Evolutionary conservation across 2,797 vertebrate species (phyloP).

Genomic region (Phrynocephalus guinanensis): DNA sequence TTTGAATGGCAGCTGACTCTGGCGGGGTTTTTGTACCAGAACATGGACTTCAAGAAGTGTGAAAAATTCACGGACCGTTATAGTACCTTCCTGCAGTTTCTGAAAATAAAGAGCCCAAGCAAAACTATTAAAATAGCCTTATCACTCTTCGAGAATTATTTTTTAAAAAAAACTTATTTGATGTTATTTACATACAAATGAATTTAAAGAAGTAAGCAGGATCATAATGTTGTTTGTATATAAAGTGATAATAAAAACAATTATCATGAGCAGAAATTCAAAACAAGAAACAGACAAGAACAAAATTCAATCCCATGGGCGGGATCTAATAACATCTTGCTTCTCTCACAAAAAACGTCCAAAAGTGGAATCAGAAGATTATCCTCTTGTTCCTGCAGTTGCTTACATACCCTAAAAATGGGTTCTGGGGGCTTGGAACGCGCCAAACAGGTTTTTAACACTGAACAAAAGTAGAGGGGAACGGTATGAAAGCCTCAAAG

Average conservation of each 20-base stretch:
- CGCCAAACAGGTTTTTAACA: background rate
- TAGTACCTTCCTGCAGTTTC: constrained; percentile 87
- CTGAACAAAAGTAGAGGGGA: background rate
- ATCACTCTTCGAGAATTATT: background rate
- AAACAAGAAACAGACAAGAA: background rate
- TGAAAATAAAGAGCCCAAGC: constrained; percentile 60
- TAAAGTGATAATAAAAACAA: background rate
- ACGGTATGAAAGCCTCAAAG: background rate
- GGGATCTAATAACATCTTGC: background rate
- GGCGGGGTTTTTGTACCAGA: constrained; percentile 90
- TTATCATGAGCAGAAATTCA: background rate
- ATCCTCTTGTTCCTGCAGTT: background rate
- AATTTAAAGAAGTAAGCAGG: too few species aligned
- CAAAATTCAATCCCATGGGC: background rate
- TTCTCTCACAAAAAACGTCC: background rate
- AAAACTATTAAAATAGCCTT: background rate
- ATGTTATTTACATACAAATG: background rate
- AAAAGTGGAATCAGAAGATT: background rate
- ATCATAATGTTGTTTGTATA: background rate
- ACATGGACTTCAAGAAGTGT: constrained; percentile 89
- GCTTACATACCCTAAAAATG: background rate
- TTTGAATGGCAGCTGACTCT: constrained; percentile 85
- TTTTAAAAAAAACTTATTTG: background rate
- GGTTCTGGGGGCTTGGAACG: background rate
- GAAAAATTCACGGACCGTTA: constrained; percentile 91